phyloP scores from a whole-genome alignment of 2,888 invertebrate species.

The Patella pellucida region DNA sequence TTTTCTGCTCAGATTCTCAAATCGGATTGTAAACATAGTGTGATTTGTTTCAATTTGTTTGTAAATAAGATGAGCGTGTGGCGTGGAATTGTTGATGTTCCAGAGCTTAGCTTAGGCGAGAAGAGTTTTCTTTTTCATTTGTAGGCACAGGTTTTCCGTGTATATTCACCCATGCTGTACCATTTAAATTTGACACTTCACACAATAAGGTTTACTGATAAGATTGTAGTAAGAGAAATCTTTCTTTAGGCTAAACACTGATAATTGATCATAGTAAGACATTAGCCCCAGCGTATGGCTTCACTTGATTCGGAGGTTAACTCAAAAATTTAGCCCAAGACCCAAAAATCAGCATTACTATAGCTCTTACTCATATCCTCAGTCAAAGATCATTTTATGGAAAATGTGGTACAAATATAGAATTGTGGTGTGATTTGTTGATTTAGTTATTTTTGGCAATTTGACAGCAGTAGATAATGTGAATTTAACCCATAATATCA shows the following conservation, averaged over 20 bases:
- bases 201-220: not conserved
- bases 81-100: constrained; percentile 3
- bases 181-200: constrained; percentile 10
- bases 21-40: constrained; percentile 9
- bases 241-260: constrained; percentile 9
- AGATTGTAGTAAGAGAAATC: constrained; percentile 5
- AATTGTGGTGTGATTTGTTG: constrained; percentile 12
- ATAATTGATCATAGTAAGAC: not conserved
- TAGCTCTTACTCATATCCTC: constrained; percentile 10
- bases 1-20: not conserved
- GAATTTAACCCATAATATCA: constrained; percentile 8
- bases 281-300: not conserved
- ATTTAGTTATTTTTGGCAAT: constrained; percentile 11
- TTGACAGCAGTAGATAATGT: constrained; percentile 11
- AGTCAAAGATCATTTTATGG: constrained; percentile 12
- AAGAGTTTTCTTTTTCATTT: not conserved
- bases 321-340: not conserved
- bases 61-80: constrained; percentile 7
- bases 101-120: not conserved
- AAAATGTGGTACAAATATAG: constrained; percentile 12
- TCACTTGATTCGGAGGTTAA: constrained; percentile 5
- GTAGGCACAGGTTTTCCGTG: not conserved
- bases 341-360: constrained; percentile 2
- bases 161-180: not conserved
- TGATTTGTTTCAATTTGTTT: constrained; percentile 5